phyloP scores from a whole-genome alignment of 2,797 vertebrate species.

The Sebastiscus tertius region DNA sequence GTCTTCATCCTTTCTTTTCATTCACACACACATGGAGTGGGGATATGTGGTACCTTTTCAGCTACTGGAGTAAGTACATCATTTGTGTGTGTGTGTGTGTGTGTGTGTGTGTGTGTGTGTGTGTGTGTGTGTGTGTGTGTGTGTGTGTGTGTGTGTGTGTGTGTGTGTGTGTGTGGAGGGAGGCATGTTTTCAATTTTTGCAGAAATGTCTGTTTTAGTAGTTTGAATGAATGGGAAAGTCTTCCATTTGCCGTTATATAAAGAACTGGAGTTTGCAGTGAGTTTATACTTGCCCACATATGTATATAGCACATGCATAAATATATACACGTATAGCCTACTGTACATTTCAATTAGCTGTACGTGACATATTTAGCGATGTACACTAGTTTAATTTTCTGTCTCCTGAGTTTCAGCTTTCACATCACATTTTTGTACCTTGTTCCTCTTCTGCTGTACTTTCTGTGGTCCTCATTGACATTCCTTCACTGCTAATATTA shows the following conservation, averaged over 20 bases:
- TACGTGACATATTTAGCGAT: neutral
- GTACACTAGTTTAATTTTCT: neutral
- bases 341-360: neutral
- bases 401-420: neutral
- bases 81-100: neutral
- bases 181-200: neutral
- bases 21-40: slow-evolving; percentile 57
- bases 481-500: neutral
- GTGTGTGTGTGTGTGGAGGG: neutral
- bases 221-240: neutral
- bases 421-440: neutral
- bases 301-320: neutral
- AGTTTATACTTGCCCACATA: neutral
- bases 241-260: neutral
- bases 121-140: neutral
- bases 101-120: neutral
- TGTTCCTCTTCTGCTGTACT: neutral
- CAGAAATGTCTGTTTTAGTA: neutral
- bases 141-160: neutral
- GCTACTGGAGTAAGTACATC: slow-evolving; percentile 50
- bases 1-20: neutral
- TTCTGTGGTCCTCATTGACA: neutral
- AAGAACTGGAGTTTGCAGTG: neutral
- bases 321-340: neutral
- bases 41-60: slow-evolving; percentile 52